Conservation (phyloP, 2,113 vertebrate genomes). For the Gasterosteus aculeatus region DNA sequence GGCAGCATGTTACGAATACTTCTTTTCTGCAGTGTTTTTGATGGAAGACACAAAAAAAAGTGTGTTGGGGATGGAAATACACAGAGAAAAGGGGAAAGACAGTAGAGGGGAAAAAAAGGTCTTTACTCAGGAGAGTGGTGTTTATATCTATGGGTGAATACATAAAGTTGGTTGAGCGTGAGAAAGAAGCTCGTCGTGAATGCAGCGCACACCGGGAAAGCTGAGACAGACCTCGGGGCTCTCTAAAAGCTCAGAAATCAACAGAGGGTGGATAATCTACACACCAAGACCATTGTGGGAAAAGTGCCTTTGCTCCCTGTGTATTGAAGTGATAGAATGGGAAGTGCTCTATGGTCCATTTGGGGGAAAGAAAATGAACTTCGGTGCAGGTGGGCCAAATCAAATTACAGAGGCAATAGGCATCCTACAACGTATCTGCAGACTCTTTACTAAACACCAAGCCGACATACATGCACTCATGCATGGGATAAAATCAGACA, state of each 20-base stretch:
- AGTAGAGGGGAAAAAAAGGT: conserved; percentile 26
- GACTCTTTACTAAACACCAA: conserved; percentile 78
- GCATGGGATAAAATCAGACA: conserved; percentile 17
- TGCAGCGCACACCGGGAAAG: conserved; percentile 58
- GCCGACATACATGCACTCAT: conserved; percentile 47
- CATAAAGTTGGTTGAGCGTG: conserved; percentile 74
- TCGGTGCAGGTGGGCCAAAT: conserved; percentile 23
- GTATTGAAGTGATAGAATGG: conserved; percentile 63
- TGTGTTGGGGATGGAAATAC: conserved; percentile 18
- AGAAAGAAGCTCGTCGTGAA: conserved; percentile 60
- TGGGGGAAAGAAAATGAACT: conserved; percentile 42
- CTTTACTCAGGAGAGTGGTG: conserved; percentile 56
- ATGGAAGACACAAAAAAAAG: conserved; percentile 1
- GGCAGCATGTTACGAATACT: background rate
- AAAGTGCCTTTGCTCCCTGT: conserved; percentile 62
- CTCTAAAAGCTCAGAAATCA: conserved; percentile 68
- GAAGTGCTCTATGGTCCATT: conserved; percentile 61
- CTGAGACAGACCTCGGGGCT: conserved; percentile 67
- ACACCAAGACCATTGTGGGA: conserved; percentile 70
- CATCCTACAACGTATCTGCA: conserved; percentile 65
- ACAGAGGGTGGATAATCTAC: conserved; percentile 73
- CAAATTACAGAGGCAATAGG: conserved; percentile 24
- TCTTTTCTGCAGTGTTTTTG: background rate
- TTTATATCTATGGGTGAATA: conserved; percentile 70
- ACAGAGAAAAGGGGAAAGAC: conserved; percentile 40